These are phyloP conservation scores for Platyscapa corneri DNA, from an alignment of 1,140 invertebrate species.

Conservation along the genomic window DNA sequence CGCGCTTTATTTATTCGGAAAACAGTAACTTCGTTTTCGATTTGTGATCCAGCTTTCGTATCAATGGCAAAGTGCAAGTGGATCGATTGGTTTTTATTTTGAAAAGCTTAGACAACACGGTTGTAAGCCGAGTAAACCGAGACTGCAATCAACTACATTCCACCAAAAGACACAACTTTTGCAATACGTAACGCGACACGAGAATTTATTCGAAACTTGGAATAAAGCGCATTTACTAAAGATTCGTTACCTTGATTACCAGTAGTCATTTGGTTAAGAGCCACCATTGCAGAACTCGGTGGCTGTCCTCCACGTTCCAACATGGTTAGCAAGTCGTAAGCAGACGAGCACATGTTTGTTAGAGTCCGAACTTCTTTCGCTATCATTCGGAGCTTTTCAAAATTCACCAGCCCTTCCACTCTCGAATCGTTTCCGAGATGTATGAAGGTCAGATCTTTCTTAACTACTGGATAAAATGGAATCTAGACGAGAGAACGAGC, in stretches of 20 bases:
- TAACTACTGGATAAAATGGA: constrained; percentile 96
- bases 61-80: too few relatives aligned
- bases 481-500: constrained; percentile 81
- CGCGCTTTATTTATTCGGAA: background rate
- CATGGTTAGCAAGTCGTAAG: constrained; percentile 89
- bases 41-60: too few relatives aligned
- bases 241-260: constrained; percentile 75
- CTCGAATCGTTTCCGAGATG: constrained; percentile 97
- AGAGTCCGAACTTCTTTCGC: constrained; percentile 96
- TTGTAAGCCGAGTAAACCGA: too few relatives aligned
- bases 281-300: constrained; percentile 90
- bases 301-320: constrained; percentile 89
- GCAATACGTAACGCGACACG: too few relatives aligned
- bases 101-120: too few relatives aligned
- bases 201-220: too few relatives aligned
- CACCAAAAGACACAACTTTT: too few relatives aligned
- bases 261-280: constrained; percentile 90
- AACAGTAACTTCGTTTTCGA: background rate
- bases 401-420: constrained; percentile 95
- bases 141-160: too few relatives aligned
- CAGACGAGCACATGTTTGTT: constrained; percentile 97
- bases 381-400: constrained; percentile 99
- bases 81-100: too few relatives aligned
- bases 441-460: constrained; percentile 98
- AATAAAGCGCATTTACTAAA: too few relatives aligned